Conservation (phyloP, 2,797 vertebrate species). For the Karalla daura region DNA sequence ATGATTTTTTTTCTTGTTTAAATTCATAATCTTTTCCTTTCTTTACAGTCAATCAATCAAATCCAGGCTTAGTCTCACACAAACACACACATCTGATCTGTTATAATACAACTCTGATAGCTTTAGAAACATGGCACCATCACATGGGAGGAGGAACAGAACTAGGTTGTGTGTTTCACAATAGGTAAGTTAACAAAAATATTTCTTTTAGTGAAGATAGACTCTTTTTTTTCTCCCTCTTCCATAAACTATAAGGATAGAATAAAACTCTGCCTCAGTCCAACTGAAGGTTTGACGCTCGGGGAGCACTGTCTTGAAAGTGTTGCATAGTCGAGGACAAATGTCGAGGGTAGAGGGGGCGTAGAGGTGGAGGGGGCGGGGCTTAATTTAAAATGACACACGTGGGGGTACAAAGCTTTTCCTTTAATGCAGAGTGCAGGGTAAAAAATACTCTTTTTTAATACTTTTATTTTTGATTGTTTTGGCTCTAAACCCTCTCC, state of each 20-base stretch:
- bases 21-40: constrained; percentile 65
- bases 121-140: constrained; percentile 80
- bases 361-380: neutral
- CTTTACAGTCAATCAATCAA: constrained; percentile 70
- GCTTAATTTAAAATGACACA: constrained; percentile 60
- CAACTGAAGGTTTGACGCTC: constrained; percentile 53
- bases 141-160: constrained; percentile 67
- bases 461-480: constrained; percentile 56
- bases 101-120: constrained; percentile 73
- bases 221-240: constrained; percentile 33
- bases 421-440: constrained; percentile 42
- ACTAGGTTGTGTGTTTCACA: constrained; percentile 37
- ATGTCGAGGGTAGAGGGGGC: constrained; percentile 18
- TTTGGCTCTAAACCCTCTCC: constrained; percentile 51
- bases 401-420: constrained; percentile 48
- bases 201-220: constrained; percentile 69
- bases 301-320: constrained; percentile 64
- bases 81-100: constrained; percentile 58
- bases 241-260: constrained; percentile 70
- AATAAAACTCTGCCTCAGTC: constrained; percentile 72
- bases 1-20: constrained; percentile 50
- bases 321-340: constrained; percentile 80
- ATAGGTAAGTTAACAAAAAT: constrained; percentile 75
- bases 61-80: constrained; percentile 58
- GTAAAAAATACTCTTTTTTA: constrained; percentile 56